Conservation (phyloP, 2,888 invertebrate genomes). For the Lampropteryx suffumata region DNA sequence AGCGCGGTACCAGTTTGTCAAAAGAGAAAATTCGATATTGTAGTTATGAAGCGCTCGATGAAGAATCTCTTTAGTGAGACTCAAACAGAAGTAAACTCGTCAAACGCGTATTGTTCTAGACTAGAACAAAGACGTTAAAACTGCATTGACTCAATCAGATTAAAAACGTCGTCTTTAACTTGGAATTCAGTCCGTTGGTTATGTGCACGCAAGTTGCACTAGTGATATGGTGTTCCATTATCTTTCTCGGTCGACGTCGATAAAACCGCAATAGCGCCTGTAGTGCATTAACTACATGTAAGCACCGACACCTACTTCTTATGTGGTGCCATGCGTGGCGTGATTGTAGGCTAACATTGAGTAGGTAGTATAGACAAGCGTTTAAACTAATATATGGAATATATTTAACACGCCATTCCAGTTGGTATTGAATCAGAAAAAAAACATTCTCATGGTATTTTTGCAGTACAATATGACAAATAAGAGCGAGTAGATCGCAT, state of each 20-base stretch:
- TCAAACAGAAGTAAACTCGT: neutral
- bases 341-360: no score
- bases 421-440: no score
- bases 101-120: neutral
- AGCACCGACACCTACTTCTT: neutral
- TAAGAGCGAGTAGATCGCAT: neutral
- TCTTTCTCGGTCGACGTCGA: slow-evolving; percentile 53
- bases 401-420: no score
- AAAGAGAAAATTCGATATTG: slow-evolving; percentile 60
- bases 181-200: neutral
- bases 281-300: slow-evolving; percentile 17
- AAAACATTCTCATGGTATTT: no score
- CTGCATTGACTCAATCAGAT: neutral
- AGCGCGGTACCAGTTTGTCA: slow-evolving; percentile 65
- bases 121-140: neutral
- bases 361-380: no score
- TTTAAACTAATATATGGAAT: no score
- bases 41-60: slow-evolving; percentile 30
- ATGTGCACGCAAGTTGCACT: slow-evolving; percentile 25
- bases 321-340: neutral
- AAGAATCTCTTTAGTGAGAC: slow-evolving; percentile 19
- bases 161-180: no score
- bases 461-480: no score
- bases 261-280: slow-evolving; percentile 34
- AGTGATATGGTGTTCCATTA: slow-evolving; percentile 40